Evolutionary conservation across 2,113 vertebrate species (phyloP).

Genomic region (Oostethus manadensis): DNA sequence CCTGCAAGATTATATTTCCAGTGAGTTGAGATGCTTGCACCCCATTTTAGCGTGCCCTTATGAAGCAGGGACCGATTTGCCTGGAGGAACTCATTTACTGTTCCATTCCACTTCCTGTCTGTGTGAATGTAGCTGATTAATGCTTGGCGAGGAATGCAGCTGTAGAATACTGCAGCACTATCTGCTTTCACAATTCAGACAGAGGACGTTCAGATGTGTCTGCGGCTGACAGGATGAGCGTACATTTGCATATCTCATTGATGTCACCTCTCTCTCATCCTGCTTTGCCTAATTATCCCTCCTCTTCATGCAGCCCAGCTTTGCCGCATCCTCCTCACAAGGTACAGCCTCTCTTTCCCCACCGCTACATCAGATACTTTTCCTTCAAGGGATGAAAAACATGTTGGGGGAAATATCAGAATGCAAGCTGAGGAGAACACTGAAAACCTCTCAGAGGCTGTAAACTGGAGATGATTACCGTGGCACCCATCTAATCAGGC

Average conservation of each 20-base stretch:
- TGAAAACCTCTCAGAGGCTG: background rate
- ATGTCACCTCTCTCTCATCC: constrained; percentile 58
- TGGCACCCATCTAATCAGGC: no score
- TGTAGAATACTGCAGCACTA: constrained; percentile 27
- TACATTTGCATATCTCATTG: constrained; percentile 57
- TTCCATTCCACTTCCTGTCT: background rate
- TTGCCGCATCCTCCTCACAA: constrained; percentile 30
- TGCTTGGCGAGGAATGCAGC: constrained; percentile 22
- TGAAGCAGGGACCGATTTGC: background rate
- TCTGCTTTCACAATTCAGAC: constrained; percentile 35
- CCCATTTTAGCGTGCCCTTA: background rate
- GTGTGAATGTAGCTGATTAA: background rate
- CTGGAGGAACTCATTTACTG: background rate
- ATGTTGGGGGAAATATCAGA: constrained; percentile 20
- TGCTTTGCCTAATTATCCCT: constrained; percentile 54
- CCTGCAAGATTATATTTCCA: constrained; percentile 14
- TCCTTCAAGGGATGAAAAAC: constrained; percentile 42
- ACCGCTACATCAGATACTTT: constrained; percentile 30
- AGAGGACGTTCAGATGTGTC: constrained; percentile 38
- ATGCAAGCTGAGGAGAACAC: constrained; percentile 23
- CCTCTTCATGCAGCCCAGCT: constrained; percentile 38
- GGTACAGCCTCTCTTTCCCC: constrained; percentile 16
- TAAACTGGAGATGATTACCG: no score
- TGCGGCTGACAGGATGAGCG: constrained; percentile 40
- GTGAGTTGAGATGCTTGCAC: background rate